Conservation (phyloP, 2,888 invertebrate genomes). For the Eilema sororculum region DNA sequence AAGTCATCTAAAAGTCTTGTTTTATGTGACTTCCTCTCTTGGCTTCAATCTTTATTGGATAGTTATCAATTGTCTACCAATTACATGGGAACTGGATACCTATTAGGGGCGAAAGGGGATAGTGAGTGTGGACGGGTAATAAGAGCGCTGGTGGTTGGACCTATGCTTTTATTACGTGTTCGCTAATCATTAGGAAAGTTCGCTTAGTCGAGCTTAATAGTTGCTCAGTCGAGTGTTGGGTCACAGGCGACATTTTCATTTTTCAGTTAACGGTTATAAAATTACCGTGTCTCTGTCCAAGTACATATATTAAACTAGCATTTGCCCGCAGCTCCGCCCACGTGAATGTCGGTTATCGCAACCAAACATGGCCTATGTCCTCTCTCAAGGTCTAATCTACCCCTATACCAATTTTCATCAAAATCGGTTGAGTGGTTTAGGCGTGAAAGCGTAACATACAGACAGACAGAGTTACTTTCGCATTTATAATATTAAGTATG, state of each 20-base stretch:
- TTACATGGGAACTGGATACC: neutral
- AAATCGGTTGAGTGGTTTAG: too few relatives aligned
- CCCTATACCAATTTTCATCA: too few relatives aligned
- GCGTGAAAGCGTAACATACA: too few relatives aligned
- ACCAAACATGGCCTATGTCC: too few relatives aligned
- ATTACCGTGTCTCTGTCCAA: neutral
- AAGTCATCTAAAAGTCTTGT: too few relatives aligned
- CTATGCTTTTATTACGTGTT: neutral
- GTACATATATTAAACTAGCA: neutral
- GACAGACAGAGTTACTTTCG: too few relatives aligned
- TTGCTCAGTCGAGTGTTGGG: neutral
- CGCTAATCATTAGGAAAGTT: neutral
- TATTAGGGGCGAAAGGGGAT: neutral
- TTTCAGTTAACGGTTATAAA: neutral
- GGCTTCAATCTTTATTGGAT: neutral
- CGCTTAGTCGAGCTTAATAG: too few relatives aligned
- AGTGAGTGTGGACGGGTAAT: neutral
- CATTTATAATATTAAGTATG: too few relatives aligned
- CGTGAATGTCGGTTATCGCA: too few relatives aligned
- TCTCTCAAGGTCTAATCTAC: too few relatives aligned
- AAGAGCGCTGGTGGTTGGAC: constrained; percentile 1
- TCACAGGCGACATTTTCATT: neutral
- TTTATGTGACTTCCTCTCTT: neutral
- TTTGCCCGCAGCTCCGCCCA: too few relatives aligned
- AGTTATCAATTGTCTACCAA: neutral